phyloP scores from a whole-genome alignment of 2,888 invertebrate species.

The Apodemia zela region DNA sequence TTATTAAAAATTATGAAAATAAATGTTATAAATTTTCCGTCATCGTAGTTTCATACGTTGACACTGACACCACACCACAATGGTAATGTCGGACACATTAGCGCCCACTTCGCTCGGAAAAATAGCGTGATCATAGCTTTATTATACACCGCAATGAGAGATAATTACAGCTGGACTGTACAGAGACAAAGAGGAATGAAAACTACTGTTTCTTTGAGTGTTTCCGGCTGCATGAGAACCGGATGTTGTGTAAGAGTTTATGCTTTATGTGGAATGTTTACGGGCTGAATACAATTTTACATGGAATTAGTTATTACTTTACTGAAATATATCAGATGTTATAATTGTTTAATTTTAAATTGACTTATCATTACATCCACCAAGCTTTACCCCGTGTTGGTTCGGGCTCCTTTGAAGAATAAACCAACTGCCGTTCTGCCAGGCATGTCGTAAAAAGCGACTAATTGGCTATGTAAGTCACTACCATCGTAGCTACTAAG shows the following conservation, averaged over 20 bases:
- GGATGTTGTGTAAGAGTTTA: slow-evolving; percentile 12
- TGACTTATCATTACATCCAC: too few relatives aligned
- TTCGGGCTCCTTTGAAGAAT: too few relatives aligned
- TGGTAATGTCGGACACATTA: slow-evolving; percentile 56
- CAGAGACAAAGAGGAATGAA: slow-evolving; percentile 30
- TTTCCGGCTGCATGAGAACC: slow-evolving; percentile 18
- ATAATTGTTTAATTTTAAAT: too few relatives aligned
- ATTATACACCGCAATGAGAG: slow-evolving; percentile 67
- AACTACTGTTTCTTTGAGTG: slow-evolving; percentile 19
- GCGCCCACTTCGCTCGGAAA: slow-evolving; percentile 51
- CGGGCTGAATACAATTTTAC: not conserved
- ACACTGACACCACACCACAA: slow-evolving; percentile 23
- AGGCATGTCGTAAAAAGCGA: too few relatives aligned
- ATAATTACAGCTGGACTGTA: slow-evolving; percentile 36
- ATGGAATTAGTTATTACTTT: not conserved
- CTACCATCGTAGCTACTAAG: too few relatives aligned
- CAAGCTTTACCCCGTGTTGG: too few relatives aligned
- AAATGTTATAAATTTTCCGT: too few relatives aligned
- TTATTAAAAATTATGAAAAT: too few relatives aligned
- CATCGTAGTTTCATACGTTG: slow-evolving; percentile 18
- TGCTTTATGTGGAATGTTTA: slow-evolving; percentile 1
- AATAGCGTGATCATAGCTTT: slow-evolving; percentile 58
- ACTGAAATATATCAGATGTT: too few relatives aligned
- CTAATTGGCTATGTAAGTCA: too few relatives aligned
- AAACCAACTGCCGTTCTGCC: too few relatives aligned